Evolutionary conservation across 2,888 invertebrate species (phyloP), one percentile per base, ranked within the genome.

Genomic region (Julus scanicus): DNA sequence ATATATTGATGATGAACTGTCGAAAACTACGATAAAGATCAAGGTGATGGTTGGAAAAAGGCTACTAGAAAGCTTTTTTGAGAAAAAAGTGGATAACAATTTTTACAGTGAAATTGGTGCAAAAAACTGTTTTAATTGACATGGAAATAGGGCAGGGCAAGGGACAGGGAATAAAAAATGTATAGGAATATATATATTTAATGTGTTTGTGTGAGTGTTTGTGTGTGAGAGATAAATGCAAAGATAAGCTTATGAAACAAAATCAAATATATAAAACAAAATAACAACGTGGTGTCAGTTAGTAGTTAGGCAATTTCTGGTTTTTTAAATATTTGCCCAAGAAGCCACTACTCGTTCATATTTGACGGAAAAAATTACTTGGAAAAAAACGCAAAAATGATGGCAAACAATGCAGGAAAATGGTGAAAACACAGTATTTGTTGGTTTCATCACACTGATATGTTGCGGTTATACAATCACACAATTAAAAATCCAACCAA

Each of bases 381-480:
- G 11, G 71, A 71, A 71, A 71, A 8, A 71, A 71, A 71, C 71
- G 11, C 29, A 71, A 71, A 29, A 71, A 71, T 71, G 71, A 71
- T 71, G 71, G 71, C 71, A 71, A 71, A 71, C 71, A 71, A 71
- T 29, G 71, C 71, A 29, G 29, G 71, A 71, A 71, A 71, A 71
- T 71, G 29, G 71, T 71, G 71, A 71, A 71, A 71, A 71, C 29
- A 71, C 71, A 71, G 71, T 71, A 71, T 71, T 71, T 71, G 71
- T 71, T 71, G 71, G 71, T 85, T 49, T 85, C 85, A 49, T 85
- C 85, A 85, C 86, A 39, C 57, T 49, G 86, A 86, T 49, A 86
- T 49, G 53, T 86, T 57, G 49, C 57, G 53, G 86, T 86, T 53
- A 86, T 86, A 86, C 86, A 86, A 9, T 86, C 53, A 48, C 86